Evolutionary conservation across 2,797 vertebrate species (phyloP).

Genomic region (Myotis pilosus): DNA sequence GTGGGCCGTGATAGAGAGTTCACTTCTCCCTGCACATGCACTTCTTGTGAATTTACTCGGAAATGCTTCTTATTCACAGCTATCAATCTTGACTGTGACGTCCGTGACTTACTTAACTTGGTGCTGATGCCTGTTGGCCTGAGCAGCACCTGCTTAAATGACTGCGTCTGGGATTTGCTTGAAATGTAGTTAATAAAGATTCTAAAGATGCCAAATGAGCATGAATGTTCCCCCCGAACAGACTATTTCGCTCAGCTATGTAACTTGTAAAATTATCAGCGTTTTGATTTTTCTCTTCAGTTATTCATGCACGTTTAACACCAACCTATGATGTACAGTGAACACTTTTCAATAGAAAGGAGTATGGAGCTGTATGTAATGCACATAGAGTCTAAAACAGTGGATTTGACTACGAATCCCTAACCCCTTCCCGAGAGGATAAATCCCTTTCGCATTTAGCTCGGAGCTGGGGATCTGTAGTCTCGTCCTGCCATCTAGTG

Average conservation of each 20-base stretch:
- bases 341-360: not conserved
- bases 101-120: not conserved
- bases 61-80: not conserved
- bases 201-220: not conserved
- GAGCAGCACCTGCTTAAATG: not conserved
- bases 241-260: not conserved
- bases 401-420: not conserved
- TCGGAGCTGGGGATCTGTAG: not conserved
- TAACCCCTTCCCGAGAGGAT: not conserved
- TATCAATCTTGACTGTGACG: not conserved
- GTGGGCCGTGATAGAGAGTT: not conserved
- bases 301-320: not conserved
- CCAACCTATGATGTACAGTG: not conserved
- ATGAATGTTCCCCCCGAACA: not conserved
- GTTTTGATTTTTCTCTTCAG: slow-evolving; percentile 9
- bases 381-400: not conserved
- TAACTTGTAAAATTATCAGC: not conserved
- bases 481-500: slow-evolving; percentile 74
- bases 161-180: not conserved
- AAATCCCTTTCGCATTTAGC: not conserved
- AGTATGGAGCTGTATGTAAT: not conserved
- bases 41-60: not conserved
- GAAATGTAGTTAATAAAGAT: not conserved
- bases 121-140: not conserved
- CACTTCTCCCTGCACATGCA: not conserved